Evolutionary conservation across 2,888 invertebrate genomes (phyloP).

Genomic region (Hypena proboscidalis): DNA sequence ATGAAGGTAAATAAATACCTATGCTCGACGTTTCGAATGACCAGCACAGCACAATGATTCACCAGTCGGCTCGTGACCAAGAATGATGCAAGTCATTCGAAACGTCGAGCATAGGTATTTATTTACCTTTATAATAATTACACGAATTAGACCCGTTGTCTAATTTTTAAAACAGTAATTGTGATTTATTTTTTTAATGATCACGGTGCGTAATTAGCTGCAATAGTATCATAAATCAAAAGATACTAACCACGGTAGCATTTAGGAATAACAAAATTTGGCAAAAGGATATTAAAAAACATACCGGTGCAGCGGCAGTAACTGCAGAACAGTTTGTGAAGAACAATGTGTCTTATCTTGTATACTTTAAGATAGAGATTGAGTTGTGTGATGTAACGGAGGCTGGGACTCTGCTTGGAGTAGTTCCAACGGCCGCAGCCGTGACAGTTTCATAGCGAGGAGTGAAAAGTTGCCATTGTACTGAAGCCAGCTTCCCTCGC

Average conservation of each 20-base stretch:
- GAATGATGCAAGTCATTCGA: too few species aligned
- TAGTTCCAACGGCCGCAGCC: constrained; percentile 48
- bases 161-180: too few species aligned
- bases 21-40: too few species aligned
- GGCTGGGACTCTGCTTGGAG: constrained; percentile 32
- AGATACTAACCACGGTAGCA: constrained; percentile 19
- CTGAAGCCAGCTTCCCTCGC: constrained; percentile 39
- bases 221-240: too few species aligned
- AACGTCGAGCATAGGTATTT: too few species aligned
- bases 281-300: constrained; percentile 31
- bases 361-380: constrained; percentile 28
- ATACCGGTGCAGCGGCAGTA: constrained; percentile 21
- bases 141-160: too few species aligned
- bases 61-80: too few species aligned
- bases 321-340: constrained; percentile 16
- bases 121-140: too few species aligned
- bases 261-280: constrained; percentile 34
- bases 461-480: constrained; percentile 60
- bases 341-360: constrained; percentile 18
- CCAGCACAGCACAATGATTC: too few species aligned
- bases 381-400: constrained; percentile 18
- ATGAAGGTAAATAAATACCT: too few species aligned
- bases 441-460: constrained; percentile 59
- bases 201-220: too few species aligned
- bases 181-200: too few species aligned